phyloP scores from a whole-genome alignment of 2,113 vertebrate genomes.

The Strigops habroptila region DNA sequence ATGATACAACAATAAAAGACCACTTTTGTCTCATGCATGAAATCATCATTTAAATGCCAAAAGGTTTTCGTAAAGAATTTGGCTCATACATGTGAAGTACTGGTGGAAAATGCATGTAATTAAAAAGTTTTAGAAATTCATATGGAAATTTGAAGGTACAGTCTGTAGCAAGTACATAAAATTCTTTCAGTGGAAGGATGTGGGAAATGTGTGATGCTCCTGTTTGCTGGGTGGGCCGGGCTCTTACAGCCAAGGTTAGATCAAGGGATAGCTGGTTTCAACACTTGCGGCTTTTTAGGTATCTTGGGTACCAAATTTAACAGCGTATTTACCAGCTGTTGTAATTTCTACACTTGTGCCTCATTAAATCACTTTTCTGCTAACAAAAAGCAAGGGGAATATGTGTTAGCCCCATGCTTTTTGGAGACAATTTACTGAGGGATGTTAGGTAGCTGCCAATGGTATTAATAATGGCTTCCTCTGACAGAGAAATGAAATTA shows the following conservation, averaged over 20 bases:
- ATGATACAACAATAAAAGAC: not conserved
- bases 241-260: not conserved
- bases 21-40: not conserved
- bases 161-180: not conserved
- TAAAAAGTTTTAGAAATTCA: not conserved
- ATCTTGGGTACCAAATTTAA: not conserved
- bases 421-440: not conserved
- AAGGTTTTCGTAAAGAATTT: not conserved
- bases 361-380: not conserved
- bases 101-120: not conserved
- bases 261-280: not conserved
- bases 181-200: not conserved
- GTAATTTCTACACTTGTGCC: not conserved
- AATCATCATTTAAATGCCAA: not conserved
- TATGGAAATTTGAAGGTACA: not conserved
- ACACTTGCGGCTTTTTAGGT: not conserved
- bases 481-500: not conserved
- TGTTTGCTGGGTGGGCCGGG: not conserved
- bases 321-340: not conserved
- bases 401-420: not conserved
- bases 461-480: not conserved
- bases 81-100: not conserved
- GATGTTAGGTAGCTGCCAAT: not conserved
- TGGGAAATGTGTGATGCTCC: not conserved
- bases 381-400: not conserved